Base-by-base conservation (phyloP, 2,113 vertebrate genomes). In the Nannospalax galili region DNA sequence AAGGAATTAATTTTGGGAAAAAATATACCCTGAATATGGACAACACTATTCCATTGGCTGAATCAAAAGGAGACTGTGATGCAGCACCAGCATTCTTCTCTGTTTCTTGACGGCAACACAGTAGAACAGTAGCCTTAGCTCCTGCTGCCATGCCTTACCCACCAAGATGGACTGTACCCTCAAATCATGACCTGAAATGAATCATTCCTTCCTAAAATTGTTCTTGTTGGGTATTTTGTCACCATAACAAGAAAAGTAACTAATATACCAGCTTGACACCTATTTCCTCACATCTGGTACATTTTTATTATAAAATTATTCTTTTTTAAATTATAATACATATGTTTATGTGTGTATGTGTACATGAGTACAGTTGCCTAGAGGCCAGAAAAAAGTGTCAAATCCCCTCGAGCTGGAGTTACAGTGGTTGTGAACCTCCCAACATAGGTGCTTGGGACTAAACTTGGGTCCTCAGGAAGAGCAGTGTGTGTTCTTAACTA, bases 1-100 rank as follows among this genome's bases (percentile, higher is more conserved):
- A 90, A 92, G 1, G 56, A 74, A 79, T 60, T 91, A 88, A 72
- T 89, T 92, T 89, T 86, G 28, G 87, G 72, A 97, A 92, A 87
- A 75, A 62, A 87, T 58, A 88, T 96, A 4, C 17, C 17, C 58
- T 17, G 16, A 17, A 58, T 58, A 17, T n/a, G n/a, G n/a, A n/a
- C n/a, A n/a, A n/a, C n/a, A n/a, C n/a, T n/a, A n/a, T n/a, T n/a
- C n/a, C n/a, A 17, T n/a, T n/a, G n/a, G n/a, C n/a, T n/a, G n/a
- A n/a, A n/a, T n/a, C n/a, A n/a, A n/a, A 52, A 52, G 48, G 48
- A 52, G 60, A 62, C 15, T 62, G 60, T 62, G 60, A 14, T 16
- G 22, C n/a, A 62, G 60, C 3, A 62, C 22, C 60, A 62, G 60
- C 15, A 62, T 62, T 62, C 60, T 14, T 62, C 60, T 62, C 19